Evolutionary conservation across 2,888 invertebrate species (phyloP), one percentile per base, ranked within the genome.

Genomic region (Choristoneura rosaceana): DNA sequence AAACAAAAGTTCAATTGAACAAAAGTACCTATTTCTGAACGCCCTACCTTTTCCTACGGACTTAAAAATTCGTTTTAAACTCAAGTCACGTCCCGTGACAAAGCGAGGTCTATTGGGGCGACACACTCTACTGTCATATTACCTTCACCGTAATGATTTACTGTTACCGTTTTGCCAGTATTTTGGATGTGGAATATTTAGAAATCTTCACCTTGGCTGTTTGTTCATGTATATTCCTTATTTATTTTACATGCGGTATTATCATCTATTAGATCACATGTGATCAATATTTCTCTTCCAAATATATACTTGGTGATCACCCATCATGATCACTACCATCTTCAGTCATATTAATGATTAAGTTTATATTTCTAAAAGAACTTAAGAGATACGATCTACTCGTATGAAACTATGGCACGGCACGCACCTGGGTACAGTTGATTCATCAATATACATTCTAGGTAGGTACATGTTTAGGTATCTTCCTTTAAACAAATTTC

Each of bases 61-160:
- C 81, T 81, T 82, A 77, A 80, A 82, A 83, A 81, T 79, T 78
- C 79, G 84, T 89, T 86, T 38, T 82, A 75, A 77, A 90, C 74
- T 76, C 91, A 75, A 84, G 87, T 91, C 92, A 91, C 92, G 93
- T 91, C 79, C 79, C 76, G 74, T 78, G 80, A 83, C 85, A 80
- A 87, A 84, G 88, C 90, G 85, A 88, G 87, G 87, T 87, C 88
- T 88, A 84, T 85, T 82, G 83, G 82, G 77, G 76, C 83, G 83
- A 87, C 89, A 89, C 86, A 82, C 88, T 82, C 82, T 83, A 84
- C 81, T 87, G 87, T 89, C 88, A 88, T 87, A 89, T 84, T 83
- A 82, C 83, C 79, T 75, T 76, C 79, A 81, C 82, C 79, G 82
- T 85, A 84, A 87, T 82, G 79, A 84, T 87, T 87, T 85, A 90